Base-by-base conservation (phyloP, 2,113 vertebrate species). In the Lepus americanus region DNA sequence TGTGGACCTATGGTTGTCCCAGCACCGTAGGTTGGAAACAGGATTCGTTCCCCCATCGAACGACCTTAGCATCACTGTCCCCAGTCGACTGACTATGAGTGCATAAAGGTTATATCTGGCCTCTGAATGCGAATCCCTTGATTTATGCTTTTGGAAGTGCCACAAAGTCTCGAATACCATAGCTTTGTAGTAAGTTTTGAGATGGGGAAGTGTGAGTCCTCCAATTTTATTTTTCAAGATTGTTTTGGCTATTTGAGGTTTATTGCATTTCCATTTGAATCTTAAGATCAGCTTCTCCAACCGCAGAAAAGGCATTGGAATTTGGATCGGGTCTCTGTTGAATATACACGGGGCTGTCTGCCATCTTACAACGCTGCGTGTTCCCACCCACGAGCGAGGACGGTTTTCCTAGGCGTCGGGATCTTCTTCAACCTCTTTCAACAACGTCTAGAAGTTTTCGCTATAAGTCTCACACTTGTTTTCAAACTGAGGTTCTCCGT, bases 381-480 rank as follows among this genome's bases (percentile, higher is more conserved):
- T 95, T 90, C 6, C 27, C 16, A 25, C 76, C 61, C 29, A 49
- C 31, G 51, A 95, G 53, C 14, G 63, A 73, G 59, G 9, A 6
- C 33, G 77, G 11, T 89, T 89, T 89, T 84, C 55, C 77, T 88
- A 78, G 61, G 90, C 25, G 51, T 13, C 67, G 79, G 67, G 72
- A 78, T 88, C 39, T 61, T 83, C 19, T 76, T 31, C 53, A 53
- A 70, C 69, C 69, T 78, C 69, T 90, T 51, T 78, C 87, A 94
- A 53, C 19, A 78, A 39, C 53, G 19, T 70, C 51, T 89, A 49
- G 39, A 85, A 39, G 53, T 90, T 85, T 61, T 83, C 39, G 61
- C 39, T 39, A 70, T 25, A 69, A 36, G 53, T 94, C 61, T 80
- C n/a, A 9, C 49, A 36, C 6, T 64, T 93, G 14, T 59, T 59